Evolutionary conservation across 2,888 invertebrate species (phyloP), one percentile per base, ranked within the genome.

Genomic region (Lottia scabra): DNA sequence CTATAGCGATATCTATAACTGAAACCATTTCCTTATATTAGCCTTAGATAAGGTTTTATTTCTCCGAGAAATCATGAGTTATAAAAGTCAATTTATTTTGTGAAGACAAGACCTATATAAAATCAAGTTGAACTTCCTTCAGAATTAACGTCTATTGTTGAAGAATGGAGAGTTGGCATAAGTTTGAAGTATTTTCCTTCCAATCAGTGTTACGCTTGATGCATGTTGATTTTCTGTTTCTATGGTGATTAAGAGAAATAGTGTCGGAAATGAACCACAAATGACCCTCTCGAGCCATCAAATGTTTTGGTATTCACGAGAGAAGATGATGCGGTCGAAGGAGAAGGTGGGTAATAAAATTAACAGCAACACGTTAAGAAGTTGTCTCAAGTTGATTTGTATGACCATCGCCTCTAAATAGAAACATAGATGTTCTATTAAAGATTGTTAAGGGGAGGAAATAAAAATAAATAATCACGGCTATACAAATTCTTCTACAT

Each of bases 201-300:
- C 56, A 56, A 56, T 56, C 56, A 19, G 56, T 56, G 56, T 56
- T 56, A 56, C 56, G 56, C 56, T 19, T 56, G 56, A 56, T 56
- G 56, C 56, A 56, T 56, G 56, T 56, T 56, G 56, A 56, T 56
- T 56, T 56, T 56, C 56, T 56, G 56, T 56, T 56, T 56, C 56
- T 56, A 56, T 56, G 56, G 56, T 56, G 56, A 56, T 56, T 56
- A 56, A 56, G 19, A 56, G 56, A 56, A 56, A 56, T 56, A 56
- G 56, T 56, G 56, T 19, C 56, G 56, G 56, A 56, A 56, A 56
- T 56, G 56, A 56, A 56, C 56, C 56, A 56, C 56, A 56, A 56
- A 56, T 56, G 56, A 56, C 56, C 56, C 23, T 56, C 56, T 56
- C 23, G 56, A 56, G 56, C 56, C 56, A 56, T 56, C 19, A 56